These are phyloP conservation scores for Eilema depressum DNA, from an alignment of 2,888 invertebrate species.

Conservation along the genomic window DNA sequence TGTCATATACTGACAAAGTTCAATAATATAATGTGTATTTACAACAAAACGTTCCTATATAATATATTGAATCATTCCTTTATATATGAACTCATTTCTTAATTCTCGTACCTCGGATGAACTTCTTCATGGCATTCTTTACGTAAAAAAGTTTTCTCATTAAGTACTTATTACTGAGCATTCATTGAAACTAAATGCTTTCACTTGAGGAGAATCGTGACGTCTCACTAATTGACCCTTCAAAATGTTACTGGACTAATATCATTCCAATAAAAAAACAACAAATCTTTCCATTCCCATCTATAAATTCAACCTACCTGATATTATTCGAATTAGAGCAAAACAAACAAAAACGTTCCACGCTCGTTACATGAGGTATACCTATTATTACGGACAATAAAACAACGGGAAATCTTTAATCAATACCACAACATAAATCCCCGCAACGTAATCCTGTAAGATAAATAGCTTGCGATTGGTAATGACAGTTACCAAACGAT, in stretches of 20 bases:
- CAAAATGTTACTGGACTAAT: background rate
- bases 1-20: no score
- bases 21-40: no score
- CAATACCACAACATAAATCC: slow-evolving; percentile 12
- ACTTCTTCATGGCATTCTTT: no score
- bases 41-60: no score
- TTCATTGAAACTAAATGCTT: background rate
- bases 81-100: no score
- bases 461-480: slow-evolving; percentile 31
- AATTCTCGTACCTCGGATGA: no score
- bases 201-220: background rate
- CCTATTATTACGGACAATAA: slow-evolving; percentile 14
- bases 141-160: no score
- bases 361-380: slow-evolving; percentile 5
- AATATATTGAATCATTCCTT: no score
- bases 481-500: slow-evolving; percentile 22
- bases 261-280: background rate
- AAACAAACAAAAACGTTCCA: slow-evolving; percentile 16
- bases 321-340: slow-evolving; percentile 9
- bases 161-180: no score
- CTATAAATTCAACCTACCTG: background rate
- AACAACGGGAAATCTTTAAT: slow-evolving; percentile 5
- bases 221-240: background rate
- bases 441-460: slow-evolving; percentile 10
- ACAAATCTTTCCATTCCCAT: background rate